A percentile compares a stretch with the other conserved stretches of the same genome.
These are phyloP conservation scores for Steromphala cineraria DNA, from an alignment of 2,888 invertebrate genomes.

Conservation along the genomic window DNA sequence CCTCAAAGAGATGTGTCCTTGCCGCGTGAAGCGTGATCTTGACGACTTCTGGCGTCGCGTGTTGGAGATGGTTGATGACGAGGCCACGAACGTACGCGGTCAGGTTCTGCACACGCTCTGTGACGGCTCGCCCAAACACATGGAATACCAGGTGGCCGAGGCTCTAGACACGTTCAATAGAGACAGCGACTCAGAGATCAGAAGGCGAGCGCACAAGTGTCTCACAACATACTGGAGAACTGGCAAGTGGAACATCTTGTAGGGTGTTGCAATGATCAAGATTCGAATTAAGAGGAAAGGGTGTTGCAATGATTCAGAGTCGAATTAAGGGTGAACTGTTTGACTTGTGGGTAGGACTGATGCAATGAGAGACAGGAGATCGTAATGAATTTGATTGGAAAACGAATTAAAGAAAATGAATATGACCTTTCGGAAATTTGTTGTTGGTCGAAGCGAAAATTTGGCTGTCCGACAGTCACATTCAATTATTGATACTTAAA, in stretches of 20 bases:
- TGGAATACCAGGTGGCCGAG: conserved; percentile 68
- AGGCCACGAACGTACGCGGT: conserved; percentile 61
- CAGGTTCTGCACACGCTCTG: conserved; percentile 73
- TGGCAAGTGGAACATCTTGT: conserved; percentile 74
- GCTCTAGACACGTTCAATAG: conserved; percentile 69
- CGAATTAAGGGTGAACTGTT: too few species aligned
- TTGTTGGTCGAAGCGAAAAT: too few species aligned
- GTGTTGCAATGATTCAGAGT: too few species aligned
- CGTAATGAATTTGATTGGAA: too few species aligned
- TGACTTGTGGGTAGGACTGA: too few species aligned
- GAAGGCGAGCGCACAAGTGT: conserved; percentile 70
- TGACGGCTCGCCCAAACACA: conserved; percentile 71
- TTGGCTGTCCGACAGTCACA: too few species aligned
- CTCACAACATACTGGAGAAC: conserved; percentile 66
- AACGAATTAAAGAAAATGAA: too few species aligned
- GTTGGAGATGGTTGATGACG: conserved; percentile 68
- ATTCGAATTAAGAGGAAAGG: too few species aligned
- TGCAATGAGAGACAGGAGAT: too few species aligned
- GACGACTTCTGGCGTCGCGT: conserved; percentile 71
- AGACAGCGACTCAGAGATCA: conserved; percentile 65
- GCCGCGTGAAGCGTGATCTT: conserved; percentile 70
- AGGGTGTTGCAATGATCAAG: conserved; percentile 24
- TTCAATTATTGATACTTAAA: too few species aligned
- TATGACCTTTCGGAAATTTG: too few species aligned
- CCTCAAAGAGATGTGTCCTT: conserved; percentile 73